Conservation (phyloP, 2,113 vertebrate species). For the Peromyscus polionotus region DNA sequence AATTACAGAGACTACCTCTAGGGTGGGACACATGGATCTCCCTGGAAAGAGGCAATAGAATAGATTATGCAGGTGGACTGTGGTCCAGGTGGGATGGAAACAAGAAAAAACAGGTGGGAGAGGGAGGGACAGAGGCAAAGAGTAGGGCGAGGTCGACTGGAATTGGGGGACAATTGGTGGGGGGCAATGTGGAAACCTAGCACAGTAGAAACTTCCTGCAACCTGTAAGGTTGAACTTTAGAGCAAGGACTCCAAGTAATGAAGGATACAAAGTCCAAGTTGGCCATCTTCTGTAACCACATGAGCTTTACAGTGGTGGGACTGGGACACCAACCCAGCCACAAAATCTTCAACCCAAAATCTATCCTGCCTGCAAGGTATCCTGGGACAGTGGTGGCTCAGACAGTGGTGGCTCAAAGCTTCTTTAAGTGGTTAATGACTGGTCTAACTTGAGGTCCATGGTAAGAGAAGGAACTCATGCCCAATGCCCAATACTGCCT, state of each 20-base stretch:
- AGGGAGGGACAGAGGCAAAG: accelerated
- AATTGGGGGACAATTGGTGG: background rate
- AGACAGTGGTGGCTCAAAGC: background rate
- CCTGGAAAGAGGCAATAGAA: too few species aligned
- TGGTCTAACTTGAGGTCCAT: background rate
- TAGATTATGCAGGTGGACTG: too few species aligned
- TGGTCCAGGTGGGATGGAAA: background rate
- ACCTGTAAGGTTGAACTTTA: background rate
- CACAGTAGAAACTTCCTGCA: background rate
- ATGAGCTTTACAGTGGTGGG: background rate
- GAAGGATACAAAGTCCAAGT: background rate
- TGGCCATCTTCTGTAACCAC: background rate
- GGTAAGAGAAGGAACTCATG: background rate
- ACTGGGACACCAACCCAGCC: background rate
- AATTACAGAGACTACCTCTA: background rate
- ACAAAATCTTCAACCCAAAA: background rate
- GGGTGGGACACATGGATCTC: background rate
- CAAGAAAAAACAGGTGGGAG: background rate
- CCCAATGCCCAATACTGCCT: too few species aligned
- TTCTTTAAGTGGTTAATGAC: background rate
- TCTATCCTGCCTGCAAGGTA: too few species aligned
- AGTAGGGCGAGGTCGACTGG: background rate
- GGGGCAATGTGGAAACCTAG: background rate
- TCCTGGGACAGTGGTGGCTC: too few species aligned
- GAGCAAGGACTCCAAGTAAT: background rate